Conservation (phyloP, 2,888 invertebrate genomes). For the Coelopa pilipes region DNA sequence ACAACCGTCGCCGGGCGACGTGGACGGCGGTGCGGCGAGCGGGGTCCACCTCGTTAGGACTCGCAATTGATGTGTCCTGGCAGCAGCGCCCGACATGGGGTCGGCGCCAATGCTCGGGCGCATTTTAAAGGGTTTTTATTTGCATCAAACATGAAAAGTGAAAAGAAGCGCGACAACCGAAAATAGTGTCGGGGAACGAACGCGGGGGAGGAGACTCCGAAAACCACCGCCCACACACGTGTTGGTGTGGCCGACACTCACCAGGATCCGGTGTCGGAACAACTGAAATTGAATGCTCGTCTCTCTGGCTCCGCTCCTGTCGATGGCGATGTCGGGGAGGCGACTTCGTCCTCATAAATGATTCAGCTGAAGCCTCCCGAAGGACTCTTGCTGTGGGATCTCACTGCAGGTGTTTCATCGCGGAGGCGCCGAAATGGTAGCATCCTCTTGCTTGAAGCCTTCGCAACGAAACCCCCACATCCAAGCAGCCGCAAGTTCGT, state of each 20-base stretch:
- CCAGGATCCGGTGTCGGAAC: background rate
- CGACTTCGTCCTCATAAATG: constrained; percentile 8
- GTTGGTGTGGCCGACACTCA: background rate
- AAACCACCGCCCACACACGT: too few species aligned
- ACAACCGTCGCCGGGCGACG: constrained; percentile 49
- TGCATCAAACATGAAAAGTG: background rate
- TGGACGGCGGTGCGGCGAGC: constrained; percentile 4
- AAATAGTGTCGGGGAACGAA: too few species aligned
- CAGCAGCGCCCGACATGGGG: too few species aligned
- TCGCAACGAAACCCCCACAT: too few species aligned
- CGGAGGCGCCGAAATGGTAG: too few species aligned
- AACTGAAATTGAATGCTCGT: background rate
- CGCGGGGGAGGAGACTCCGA: too few species aligned
- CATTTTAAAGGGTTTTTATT: constrained; percentile 8
- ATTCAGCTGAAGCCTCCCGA: background rate
- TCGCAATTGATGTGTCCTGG: background rate
- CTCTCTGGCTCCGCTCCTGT: background rate
- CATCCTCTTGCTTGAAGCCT: too few species aligned
- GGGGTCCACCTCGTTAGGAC: constrained; percentile 21
- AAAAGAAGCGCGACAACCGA: background rate
- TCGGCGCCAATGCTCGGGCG: too few species aligned
- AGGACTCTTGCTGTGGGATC: background rate
- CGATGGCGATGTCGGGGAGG: background rate
- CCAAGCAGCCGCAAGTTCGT: too few species aligned
- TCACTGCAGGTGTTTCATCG: too few species aligned